A percentile compares a stretch with the other conserved stretches of the same genome.
phyloP scores from a whole-genome alignment of 2,888 invertebrate genomes.

The Agrotis segetum region DNA sequence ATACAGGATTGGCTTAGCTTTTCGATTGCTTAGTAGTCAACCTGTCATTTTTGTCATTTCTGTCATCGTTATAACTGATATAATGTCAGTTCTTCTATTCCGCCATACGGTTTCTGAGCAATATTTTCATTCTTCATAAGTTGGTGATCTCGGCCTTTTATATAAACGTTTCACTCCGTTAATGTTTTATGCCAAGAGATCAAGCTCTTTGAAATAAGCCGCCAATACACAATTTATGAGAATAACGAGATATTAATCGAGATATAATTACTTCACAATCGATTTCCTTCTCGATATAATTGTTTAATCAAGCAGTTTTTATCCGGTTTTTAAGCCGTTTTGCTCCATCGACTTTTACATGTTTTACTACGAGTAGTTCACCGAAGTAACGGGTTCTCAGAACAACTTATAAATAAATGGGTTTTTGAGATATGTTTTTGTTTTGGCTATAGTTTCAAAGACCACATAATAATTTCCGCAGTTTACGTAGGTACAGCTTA shows the following conservation, averaged over 20 bases:
- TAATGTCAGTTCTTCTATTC: too few species aligned
- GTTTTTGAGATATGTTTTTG: too few species aligned
- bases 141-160: neutral
- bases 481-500: too few species aligned
- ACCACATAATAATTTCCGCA: too few species aligned
- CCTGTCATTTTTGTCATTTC: too few species aligned
- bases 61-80: too few species aligned
- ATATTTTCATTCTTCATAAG: neutral
- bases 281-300: slow-evolving; percentile 38
- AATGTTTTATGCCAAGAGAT: neutral
- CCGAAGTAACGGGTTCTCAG: slow-evolving; percentile 14
- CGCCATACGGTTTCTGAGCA: too few species aligned
- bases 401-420: too few species aligned
- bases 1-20: neutral
- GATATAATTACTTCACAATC: slow-evolving; percentile 25
- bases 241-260: slow-evolving; percentile 18
- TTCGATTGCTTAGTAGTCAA: too few species aligned
- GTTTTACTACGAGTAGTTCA: slow-evolving; percentile 7
- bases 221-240: neutral
- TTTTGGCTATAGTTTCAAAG: too few species aligned
- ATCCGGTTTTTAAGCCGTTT: neutral
- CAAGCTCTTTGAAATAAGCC: neutral
- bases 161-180: neutral
- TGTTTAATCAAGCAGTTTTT: slow-evolving; percentile 24
- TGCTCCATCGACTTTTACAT: neutral